Evolutionary conservation across 2,888 invertebrate species (phyloP).

Genomic region (Amiota mariae): DNA sequence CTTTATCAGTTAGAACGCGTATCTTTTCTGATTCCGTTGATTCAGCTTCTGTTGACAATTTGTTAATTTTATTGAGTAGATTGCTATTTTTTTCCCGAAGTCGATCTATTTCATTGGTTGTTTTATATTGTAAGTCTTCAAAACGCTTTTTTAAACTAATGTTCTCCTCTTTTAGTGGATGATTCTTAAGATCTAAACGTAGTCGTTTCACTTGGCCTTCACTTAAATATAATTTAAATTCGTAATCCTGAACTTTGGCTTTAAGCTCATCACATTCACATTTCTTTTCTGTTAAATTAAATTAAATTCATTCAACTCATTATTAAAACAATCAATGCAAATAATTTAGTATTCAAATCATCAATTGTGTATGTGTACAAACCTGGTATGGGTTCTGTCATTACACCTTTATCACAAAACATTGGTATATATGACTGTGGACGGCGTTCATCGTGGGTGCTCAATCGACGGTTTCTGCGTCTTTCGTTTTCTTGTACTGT

Average conservation of each 20-base stretch:
- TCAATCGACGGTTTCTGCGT: constrained; percentile 65
- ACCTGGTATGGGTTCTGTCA: constrained; percentile 61
- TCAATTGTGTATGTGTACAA: too few relatives aligned
- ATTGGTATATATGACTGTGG: constrained; percentile 58
- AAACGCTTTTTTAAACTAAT: constrained; percentile 62
- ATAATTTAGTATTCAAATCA: too few relatives aligned
- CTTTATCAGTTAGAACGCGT: constrained; percentile 4
- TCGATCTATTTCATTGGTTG: constrained; percentile 61
- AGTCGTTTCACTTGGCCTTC: constrained; percentile 67
- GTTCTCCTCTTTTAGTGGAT: constrained; percentile 69
- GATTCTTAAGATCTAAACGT: constrained; percentile 63
- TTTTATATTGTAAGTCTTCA: constrained; percentile 62
- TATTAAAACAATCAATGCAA: background rate
- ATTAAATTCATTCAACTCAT: too few relatives aligned
- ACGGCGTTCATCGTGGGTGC: constrained; percentile 69
- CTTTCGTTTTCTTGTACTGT: constrained; percentile 51
- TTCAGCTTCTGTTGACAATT: constrained; percentile 34
- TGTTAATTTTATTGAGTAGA: constrained; percentile 41
- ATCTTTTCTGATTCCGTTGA: background rate
- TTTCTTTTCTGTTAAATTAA: constrained; percentile 47
- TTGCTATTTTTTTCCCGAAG: constrained; percentile 56
- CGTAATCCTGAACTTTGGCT: constrained; percentile 62
- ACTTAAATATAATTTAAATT: constrained; percentile 60
- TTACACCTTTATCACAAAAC: constrained; percentile 59
- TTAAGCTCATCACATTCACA: constrained; percentile 64